Conservation (phyloP, 2,113 vertebrate genomes). For the Colius striatus region DNA sequence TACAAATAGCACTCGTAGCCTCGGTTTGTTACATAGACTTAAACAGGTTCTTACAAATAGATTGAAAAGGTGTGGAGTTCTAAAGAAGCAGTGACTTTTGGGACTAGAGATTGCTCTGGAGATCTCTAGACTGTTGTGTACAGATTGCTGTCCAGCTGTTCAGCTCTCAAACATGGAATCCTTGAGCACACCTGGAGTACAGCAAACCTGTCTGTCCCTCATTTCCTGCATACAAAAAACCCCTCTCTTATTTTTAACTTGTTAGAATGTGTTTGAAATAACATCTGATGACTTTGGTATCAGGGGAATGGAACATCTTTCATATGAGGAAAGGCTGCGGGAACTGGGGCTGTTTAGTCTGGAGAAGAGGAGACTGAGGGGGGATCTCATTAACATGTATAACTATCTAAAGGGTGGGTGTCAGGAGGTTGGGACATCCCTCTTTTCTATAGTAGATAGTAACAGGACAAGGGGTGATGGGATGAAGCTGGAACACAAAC, state of each 20-base stretch:
- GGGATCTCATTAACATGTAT: too few species aligned
- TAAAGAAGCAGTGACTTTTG: background rate
- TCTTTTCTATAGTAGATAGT: too few species aligned
- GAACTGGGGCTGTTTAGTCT: too few species aligned
- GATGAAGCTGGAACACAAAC: too few species aligned
- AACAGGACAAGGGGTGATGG: too few species aligned
- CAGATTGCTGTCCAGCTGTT: background rate
- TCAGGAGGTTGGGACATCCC: too few species aligned
- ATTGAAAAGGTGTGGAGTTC: background rate
- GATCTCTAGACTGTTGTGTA: background rate
- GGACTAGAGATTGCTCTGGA: background rate
- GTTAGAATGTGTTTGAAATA: background rate
- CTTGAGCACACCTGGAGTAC: background rate
- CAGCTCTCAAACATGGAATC: background rate
- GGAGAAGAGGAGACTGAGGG: too few species aligned
- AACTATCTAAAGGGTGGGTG: too few species aligned
- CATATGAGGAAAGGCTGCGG: too few species aligned
- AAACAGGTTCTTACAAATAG: background rate
- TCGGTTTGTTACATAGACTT: background rate
- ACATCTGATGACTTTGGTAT: background rate
- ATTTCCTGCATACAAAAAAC: background rate
- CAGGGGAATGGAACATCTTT: too few species aligned
- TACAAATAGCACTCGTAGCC: background rate
- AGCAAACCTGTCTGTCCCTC: background rate
- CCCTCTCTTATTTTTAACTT: background rate